Evolutionary conservation across 2,113 vertebrate species (phyloP), one percentile per base, ranked within the genome.

Genomic region (Heteronetta atricapilla): DNA sequence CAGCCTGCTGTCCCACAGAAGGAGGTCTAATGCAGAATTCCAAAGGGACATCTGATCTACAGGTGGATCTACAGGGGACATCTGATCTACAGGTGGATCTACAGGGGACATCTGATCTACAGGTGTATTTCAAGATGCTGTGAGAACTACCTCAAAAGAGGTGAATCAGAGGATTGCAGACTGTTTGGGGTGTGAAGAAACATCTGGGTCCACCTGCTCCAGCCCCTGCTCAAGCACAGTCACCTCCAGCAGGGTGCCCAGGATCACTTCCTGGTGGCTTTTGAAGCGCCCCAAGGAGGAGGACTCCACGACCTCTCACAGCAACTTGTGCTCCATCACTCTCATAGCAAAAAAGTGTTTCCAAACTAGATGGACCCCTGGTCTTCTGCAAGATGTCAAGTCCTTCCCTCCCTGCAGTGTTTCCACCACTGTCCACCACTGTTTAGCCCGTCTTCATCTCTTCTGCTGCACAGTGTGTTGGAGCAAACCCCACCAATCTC

Each of bases 401-500:
- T 22, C 23, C 6, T 63, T 55, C 55, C 28, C 28, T 63, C 7
- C 8, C 59, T 9, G n/a, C 29, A 59, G 31, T 5, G 7, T 55
- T 79, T n/a, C 56, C 38, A 64, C 36, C 36, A 38, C 11, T 1
- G 0, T 11, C 11, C 67, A 13, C 34, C 34, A 36, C 23, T 15
- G 21, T 15, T 11, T 11, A 70, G 62, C 31, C 10, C 15, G n/a
- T 31, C 44, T 82, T 69, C 52, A 19, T 4, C 38, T 73, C 29
- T 74, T 31, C n/a, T n/a, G 2, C 36, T 67, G 60, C 60, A 23
- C 3, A 3, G 36, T 52, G 34, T 8, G 18, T 5, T 85, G 59
- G 36, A 38, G 12, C 2, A 2, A 3, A 15, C 8, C 4, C 22
- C 3, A 4, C 20, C 34, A n/a, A n/a, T n/a, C n/a, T n/a, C n/a